phyloP scores from a whole-genome alignment of 2,797 vertebrate genomes.

The Todus mexicanus region DNA sequence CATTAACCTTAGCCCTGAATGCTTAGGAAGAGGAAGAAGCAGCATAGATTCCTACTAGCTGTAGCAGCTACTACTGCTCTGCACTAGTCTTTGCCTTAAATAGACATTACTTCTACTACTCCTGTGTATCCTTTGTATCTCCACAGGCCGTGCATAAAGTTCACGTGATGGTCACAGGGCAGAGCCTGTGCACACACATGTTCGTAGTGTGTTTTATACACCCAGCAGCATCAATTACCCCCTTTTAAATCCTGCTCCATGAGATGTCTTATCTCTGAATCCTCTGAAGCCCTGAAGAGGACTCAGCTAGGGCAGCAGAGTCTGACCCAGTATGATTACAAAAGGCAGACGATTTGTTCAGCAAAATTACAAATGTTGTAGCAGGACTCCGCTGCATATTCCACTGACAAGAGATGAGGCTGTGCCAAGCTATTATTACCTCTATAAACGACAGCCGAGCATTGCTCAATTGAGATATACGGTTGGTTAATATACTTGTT shows the following conservation, averaged over 20 bases:
- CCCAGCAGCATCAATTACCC: background rate
- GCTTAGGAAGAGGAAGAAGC: background rate
- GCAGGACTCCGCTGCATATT: background rate
- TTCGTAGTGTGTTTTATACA: background rate
- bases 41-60: background rate
- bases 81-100: background rate
- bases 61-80: background rate
- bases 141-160: background rate
- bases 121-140: background rate
- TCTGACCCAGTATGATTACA: background rate
- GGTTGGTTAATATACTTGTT: background rate
- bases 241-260: too few relatives aligned
- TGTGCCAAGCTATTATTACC: background rate
- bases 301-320: background rate
- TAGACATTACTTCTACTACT: background rate
- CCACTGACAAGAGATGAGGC: background rate
- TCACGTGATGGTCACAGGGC: background rate
- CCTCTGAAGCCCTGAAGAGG: background rate
- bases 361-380: background rate
- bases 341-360: background rate
- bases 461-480: background rate
- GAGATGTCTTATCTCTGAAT: background rate
- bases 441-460: background rate
- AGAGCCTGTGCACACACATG: background rate
- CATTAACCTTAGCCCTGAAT: background rate